Evolutionary conservation across 2,888 invertebrate genomes (phyloP).

Genomic region (Cecidostiba fungosa): DNA sequence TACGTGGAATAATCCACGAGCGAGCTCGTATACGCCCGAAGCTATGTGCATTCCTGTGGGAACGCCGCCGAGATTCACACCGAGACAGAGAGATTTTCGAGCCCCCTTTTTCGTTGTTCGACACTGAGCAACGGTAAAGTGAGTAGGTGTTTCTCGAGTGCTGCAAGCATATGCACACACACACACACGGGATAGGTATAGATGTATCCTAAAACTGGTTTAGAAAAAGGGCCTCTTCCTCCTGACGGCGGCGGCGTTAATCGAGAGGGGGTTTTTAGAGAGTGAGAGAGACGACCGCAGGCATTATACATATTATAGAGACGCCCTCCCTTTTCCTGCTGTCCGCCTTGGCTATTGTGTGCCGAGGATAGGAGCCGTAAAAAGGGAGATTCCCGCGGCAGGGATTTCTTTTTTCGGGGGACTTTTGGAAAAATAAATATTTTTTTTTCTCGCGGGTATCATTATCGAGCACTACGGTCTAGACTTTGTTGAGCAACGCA

Average conservation of each 20-base stretch:
- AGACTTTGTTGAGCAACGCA: neutral
- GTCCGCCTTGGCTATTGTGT: neutral
- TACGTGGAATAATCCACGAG: neutral
- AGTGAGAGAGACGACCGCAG: conserved; percentile 36
- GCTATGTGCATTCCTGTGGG: conserved; percentile 47
- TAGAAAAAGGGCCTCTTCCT: conserved; percentile 67
- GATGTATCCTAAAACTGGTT: conserved; percentile 76
- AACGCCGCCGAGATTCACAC: conserved; percentile 11
- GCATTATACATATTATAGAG: too few relatives aligned
- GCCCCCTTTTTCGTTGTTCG: conserved; percentile 44
- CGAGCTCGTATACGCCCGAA: neutral
- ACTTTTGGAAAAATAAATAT: conserved; percentile 33
- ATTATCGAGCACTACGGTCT: neutral
- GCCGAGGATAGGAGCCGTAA: neutral
- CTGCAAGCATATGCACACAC: conserved; percentile 46
- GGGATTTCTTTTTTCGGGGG: conserved; percentile 32
- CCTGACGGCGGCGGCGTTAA: conserved; percentile 20
- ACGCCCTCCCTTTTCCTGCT: conserved; percentile 35
- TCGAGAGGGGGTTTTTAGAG: conserved; percentile 38
- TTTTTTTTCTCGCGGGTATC: neutral
- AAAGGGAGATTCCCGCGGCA: conserved; percentile 21
- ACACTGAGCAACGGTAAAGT: conserved; percentile 77
- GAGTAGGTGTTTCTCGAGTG: conserved; percentile 73
- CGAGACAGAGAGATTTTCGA: conserved; percentile 32
- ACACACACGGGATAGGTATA: conserved; percentile 64